phyloP scores from a whole-genome alignment of 2,113 vertebrate genomes.

The Ophthalmolycus amberensis region DNA sequence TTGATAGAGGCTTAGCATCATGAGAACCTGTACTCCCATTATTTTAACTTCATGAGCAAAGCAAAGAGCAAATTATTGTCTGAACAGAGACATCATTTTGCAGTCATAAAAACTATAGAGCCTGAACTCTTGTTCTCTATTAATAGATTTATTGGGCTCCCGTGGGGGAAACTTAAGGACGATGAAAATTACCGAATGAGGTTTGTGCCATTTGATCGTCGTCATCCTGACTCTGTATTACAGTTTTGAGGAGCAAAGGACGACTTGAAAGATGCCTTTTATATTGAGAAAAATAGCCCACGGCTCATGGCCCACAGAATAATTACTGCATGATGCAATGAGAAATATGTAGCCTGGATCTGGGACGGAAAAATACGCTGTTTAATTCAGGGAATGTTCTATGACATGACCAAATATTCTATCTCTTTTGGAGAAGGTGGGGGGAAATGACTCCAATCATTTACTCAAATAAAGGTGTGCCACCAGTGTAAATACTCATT shows the following conservation, averaged over 20 bases:
- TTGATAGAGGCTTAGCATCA: background rate
- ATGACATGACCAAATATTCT: background rate
- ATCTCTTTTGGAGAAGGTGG: background rate
- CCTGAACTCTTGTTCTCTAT: constrained; percentile 8
- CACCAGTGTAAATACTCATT: background rate
- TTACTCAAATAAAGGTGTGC: background rate
- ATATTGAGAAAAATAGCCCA: background rate
- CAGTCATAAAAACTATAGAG: background rate
- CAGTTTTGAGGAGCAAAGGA: background rate
- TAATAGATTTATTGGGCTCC: constrained; percentile 2
- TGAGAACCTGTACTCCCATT: background rate
- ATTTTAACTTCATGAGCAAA: background rate
- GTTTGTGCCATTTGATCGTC: constrained; percentile 23
- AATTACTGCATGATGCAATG: background rate
- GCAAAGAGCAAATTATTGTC: background rate
- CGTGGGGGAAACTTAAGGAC: background rate
- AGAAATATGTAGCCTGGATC: background rate
- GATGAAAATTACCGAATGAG: constrained; percentile 7
- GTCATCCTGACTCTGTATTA: background rate
- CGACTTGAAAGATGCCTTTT: background rate
- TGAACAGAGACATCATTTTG: background rate
- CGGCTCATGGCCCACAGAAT: background rate
- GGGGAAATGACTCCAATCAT: background rate
- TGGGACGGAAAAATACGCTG: background rate
- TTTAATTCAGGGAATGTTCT: background rate